Base-by-base conservation (phyloP, 2,113 vertebrate species). In the Labeo rohita region DNA sequence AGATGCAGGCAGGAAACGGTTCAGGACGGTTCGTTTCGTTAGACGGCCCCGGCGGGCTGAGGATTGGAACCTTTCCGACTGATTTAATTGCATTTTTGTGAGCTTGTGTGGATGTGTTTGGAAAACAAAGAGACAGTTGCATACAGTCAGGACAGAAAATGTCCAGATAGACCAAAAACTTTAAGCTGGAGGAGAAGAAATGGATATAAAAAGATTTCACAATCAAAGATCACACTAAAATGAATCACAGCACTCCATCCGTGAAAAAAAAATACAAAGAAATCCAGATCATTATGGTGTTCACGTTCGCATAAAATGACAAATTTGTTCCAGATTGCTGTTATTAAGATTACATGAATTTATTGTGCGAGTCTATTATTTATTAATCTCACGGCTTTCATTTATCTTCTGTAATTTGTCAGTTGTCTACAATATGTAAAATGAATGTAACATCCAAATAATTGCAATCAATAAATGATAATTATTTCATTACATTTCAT, bases 401-500 rank as follows among this genome's bases (percentile, higher is more conserved):
- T 77, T 52, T 63, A 7, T 43, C 72, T 66, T 47, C 47, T 78
- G 28, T 73, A 39, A 54, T 85, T 52, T 79, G 84, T 85, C 34
- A 39, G 59, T n/a, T 79, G 84, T 85, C 61, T 52, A 70, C 16
- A 85, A 70, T 18, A 80, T 80, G 75, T 28, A 59, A 68, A 68
- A 85, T 86, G 23, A 86, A 86, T 74, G 65, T 86, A 80, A 47
- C 45, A 72, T 43, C 11, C 11, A 47, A 54, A 36, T 61, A 34
- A 79, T 10, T 65, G 43, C n/a, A 39, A 34, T 59, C 0, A 80
- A 56, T 86, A 80, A 80, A 86, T 23, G 16, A 28, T 49, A 59
- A 72, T 52, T 68, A 68, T 47, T 86, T 86, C 21, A 80, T 70
- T 78, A 85, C 12, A 70, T 54, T 10, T 43, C 8, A 56, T 28